phyloP scores from a whole-genome alignment of 2,113 vertebrate genomes.

The Zosterops lateralis region DNA sequence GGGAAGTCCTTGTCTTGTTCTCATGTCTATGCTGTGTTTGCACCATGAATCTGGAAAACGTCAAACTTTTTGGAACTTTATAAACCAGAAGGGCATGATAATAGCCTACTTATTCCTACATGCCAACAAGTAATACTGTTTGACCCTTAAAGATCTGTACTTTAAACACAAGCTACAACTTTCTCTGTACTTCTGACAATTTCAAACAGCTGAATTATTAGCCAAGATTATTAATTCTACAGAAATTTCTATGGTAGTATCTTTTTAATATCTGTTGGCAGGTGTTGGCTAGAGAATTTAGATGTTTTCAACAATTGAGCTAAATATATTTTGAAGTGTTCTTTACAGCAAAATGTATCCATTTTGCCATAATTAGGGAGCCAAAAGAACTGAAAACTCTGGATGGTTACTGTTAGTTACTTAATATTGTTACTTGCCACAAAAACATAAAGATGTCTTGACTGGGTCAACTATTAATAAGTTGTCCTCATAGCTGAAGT shows the following conservation, averaged over 20 bases:
- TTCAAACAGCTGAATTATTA: background rate
- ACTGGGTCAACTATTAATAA: background rate
- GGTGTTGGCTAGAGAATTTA: background rate
- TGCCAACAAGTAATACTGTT: background rate
- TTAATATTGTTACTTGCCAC: background rate
- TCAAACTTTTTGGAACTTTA: background rate
- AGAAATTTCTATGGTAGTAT: background rate
- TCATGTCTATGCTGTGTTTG: background rate
- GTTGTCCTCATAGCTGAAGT: background rate
- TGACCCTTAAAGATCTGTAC: background rate
- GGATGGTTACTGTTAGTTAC: background rate
- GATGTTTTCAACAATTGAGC: background rate
- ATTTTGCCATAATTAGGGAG: background rate
- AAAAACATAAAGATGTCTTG: background rate
- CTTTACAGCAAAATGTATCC: background rate
- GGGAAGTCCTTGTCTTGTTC: background rate
- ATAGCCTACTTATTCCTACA: background rate
- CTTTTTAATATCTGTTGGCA: background rate
- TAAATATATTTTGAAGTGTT: background rate
- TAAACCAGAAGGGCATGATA: background rate
- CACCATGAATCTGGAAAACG: background rate
- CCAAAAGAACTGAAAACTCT: background rate
- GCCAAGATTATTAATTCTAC: background rate
- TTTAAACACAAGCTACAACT: background rate
- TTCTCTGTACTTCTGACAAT: background rate